Percentiles rank a stretch among this genome's conserved stretches.
phyloP scores from a whole-genome alignment of 2,797 vertebrate genomes.

The Gymnoscopelus microlampas region DNA sequence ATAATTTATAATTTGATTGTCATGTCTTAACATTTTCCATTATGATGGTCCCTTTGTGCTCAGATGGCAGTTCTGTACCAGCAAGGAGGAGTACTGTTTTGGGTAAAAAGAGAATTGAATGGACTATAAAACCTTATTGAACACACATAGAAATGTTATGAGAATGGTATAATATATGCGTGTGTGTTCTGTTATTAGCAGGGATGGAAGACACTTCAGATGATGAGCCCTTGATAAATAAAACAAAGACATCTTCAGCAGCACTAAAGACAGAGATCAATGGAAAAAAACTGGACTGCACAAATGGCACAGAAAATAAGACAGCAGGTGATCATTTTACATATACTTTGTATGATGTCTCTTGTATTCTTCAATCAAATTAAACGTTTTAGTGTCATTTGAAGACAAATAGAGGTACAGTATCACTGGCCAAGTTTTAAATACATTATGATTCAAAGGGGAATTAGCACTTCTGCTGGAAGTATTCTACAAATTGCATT shows the following conservation, averaged over 20 bases:
- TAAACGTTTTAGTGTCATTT: background rate
- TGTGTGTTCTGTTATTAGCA: conserved; percentile 20
- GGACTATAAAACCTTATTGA: background rate
- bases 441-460: too few species aligned
- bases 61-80: background rate
- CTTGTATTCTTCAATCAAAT: too few species aligned
- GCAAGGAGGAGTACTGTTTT: too few species aligned
- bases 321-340: conserved; percentile 40
- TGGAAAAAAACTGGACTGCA: conserved; percentile 23
- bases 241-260: conserved; percentile 20
- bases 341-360: background rate
- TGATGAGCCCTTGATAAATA: conserved; percentile 52
- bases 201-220: conserved; percentile 47
- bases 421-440: too few species aligned
- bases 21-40: too few species aligned
- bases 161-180: background rate
- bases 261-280: conserved; percentile 41
- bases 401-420: background rate
- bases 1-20: background rate
- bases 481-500: too few species aligned
- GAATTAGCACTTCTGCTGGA: too few species aligned
- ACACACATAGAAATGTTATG: background rate
- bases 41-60: too few species aligned
- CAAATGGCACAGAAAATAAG: conserved; percentile 40
- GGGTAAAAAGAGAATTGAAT: too few species aligned